phyloP scores from a whole-genome alignment of 2,113 vertebrate species.

The Pelvicachromis taeniatus region DNA sequence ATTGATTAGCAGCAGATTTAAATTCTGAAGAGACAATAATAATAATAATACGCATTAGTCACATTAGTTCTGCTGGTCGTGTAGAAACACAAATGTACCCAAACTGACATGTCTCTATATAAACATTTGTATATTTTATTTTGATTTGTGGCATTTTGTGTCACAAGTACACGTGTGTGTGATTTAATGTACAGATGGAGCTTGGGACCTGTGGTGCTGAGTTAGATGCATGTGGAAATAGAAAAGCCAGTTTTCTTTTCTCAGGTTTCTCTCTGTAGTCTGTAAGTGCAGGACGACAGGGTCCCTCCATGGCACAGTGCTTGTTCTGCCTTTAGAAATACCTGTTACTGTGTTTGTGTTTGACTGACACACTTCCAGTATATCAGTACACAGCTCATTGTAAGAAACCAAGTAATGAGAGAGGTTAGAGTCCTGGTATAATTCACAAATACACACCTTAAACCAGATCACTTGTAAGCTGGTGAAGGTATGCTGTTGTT shows the following conservation, averaged over 20 bases:
- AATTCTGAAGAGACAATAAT: not conserved
- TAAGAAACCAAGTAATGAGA: not conserved
- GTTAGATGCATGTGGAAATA: not conserved
- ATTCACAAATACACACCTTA: not conserved
- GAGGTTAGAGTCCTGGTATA: not conserved
- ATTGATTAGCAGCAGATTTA: not conserved
- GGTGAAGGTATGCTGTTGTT: not conserved
- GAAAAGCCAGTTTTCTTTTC: not conserved
- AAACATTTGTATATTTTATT: not conserved
- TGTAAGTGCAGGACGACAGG: not conserved
- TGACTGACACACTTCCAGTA: not conserved
- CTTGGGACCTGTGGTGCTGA: not conserved
- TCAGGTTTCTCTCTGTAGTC: not conserved
- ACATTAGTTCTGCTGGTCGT: not conserved
- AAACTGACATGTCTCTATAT: not conserved
- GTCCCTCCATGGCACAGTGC: not conserved
- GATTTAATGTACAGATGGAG: not conserved
- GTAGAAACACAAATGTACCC: not conserved
- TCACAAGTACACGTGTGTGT: not conserved
- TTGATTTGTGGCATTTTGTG: not conserved
- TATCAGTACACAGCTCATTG: not conserved
- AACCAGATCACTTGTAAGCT: not conserved
- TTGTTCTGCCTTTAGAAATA: not conserved
- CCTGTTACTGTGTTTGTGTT: not conserved
- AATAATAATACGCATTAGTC: not conserved